Conservation (phyloP, 2,888 invertebrate species). For the Dastarcus helophoroides region DNA sequence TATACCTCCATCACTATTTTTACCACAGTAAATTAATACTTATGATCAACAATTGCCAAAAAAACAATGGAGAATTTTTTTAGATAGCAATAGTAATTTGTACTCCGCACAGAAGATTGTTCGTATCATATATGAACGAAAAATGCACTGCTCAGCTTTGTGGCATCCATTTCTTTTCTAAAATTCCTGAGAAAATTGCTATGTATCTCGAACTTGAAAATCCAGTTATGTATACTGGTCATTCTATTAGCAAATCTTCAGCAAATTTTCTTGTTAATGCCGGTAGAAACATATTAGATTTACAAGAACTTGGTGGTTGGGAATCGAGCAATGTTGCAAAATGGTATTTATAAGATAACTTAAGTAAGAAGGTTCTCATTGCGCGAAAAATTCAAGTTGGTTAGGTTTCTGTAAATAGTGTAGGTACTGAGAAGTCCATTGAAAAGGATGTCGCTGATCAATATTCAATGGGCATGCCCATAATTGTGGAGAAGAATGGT, state of each 20-base stretch:
- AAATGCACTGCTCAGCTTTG: too few species aligned
- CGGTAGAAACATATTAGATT: conserved; percentile 10
- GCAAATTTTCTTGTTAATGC: conserved; percentile 19
- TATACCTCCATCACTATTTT: conserved; percentile 18
- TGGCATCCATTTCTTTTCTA: conserved; percentile 3
- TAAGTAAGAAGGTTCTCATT: too few species aligned
- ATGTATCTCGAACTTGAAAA: conserved; percentile 5
- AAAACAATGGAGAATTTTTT: conserved; percentile 11
- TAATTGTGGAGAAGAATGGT: too few species aligned
- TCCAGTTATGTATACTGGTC: conserved; percentile 4
- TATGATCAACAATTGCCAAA: conserved; percentile 13
- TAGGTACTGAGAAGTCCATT: too few species aligned
- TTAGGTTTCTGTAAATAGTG: too few species aligned
- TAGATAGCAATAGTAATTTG: conserved; percentile 15
- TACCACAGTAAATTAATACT: conserved; percentile 19
- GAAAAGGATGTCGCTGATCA: too few species aligned
- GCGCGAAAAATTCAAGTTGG: too few species aligned
- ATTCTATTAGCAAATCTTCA: conserved; percentile 6
- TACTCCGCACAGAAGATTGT: too few species aligned
- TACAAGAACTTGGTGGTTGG: conserved; percentile 10
- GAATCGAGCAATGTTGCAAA: conserved; percentile 6
- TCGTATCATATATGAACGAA: too few species aligned
- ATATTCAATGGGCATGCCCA: too few species aligned
- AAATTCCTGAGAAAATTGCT: too few species aligned
- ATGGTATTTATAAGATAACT: conserved; percentile 5